Conservation (phyloP, 2,797 vertebrate genomes). For the Poecilia gillii region DNA sequence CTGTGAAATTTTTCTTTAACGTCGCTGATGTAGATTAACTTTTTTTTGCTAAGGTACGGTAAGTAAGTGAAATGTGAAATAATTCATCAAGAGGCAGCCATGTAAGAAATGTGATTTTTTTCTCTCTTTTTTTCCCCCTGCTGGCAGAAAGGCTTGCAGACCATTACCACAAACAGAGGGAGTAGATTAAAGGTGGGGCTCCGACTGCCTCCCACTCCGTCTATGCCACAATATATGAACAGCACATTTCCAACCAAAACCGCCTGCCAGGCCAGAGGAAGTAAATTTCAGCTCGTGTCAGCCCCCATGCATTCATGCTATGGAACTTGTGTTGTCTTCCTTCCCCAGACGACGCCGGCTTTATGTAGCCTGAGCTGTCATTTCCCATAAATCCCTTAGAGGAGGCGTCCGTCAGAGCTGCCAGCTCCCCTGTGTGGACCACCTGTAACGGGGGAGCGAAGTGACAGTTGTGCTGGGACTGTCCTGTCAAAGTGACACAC, state of each 20-base stretch:
- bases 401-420: conserved; percentile 82
- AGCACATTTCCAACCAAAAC: conserved; percentile 61
- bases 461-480: conserved; percentile 70
- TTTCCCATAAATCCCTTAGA: conserved; percentile 83
- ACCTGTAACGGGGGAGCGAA: conserved; percentile 73
- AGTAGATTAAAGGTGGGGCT: conserved; percentile 63
- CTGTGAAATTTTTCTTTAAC: conserved; percentile 63
- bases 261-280: conserved; percentile 50
- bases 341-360: conserved; percentile 64
- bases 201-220: neutral
- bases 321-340: conserved; percentile 58
- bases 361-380: conserved; percentile 85
- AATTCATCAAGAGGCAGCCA: conserved; percentile 77
- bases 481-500: conserved; percentile 62
- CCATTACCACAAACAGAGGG: conserved; percentile 69
- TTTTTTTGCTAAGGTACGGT: conserved; percentile 71
- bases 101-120: conserved; percentile 74
- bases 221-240: conserved; percentile 44
- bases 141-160: conserved; percentile 58
- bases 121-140: neutral
- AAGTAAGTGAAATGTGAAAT: conserved; percentile 81
- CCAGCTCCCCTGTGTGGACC: conserved; percentile 78
- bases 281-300: conserved; percentile 66
- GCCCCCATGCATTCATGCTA: conserved; percentile 38
- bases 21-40: conserved; percentile 77